Evolutionary conservation across 2,113 vertebrate genomes (phyloP), one percentile per base, ranked within the genome.

Genomic region (Protobothrops mucrosquamatus): DNA sequence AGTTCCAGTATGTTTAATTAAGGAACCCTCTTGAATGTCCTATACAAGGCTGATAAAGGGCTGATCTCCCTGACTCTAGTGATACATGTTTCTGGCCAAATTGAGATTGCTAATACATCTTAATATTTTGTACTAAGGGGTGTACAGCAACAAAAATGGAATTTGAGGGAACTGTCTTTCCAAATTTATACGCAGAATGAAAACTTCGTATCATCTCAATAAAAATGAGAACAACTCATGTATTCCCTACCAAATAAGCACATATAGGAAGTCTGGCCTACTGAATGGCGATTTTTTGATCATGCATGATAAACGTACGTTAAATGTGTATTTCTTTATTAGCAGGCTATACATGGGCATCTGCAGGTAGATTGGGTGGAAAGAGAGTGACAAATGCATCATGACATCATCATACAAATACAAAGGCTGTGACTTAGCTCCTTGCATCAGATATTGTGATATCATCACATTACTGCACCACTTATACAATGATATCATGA

Each of bases 191-290:
- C 6, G 54, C 57, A 91, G 10, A 54, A 12, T 46, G 87, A 87
- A 87, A 9, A 54, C 34, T 18, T 2, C 0, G 1, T 0, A 0
- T 20, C 46, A 57, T 46, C 23, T 3, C 4, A 48, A 23, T 57
- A n/a, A 26, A 26, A 20, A 34, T 52, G 48, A 46, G 56, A 88
- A 87, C 22, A 86, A 26, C 46, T 34, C 18, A 11, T 26, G 23
- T 64, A 54, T 52, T 48, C 29, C 46, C 23, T 48, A 88, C 43
- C 59, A 74, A 90, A 51, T 29, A 52, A 87, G 24, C 23, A 86
- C 20, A 48, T 9, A 18, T 34, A 92, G 22, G 7, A 92, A 39
- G 52, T 43, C 34, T 24, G 20, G 24, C 34, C 81, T 39, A 22
- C 43, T 48, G 29, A 34, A 74, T 20, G 15, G 39, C 26, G 29